Conservation (phyloP, 1,140 invertebrate species). For the Drosophila kohkoa region DNA sequence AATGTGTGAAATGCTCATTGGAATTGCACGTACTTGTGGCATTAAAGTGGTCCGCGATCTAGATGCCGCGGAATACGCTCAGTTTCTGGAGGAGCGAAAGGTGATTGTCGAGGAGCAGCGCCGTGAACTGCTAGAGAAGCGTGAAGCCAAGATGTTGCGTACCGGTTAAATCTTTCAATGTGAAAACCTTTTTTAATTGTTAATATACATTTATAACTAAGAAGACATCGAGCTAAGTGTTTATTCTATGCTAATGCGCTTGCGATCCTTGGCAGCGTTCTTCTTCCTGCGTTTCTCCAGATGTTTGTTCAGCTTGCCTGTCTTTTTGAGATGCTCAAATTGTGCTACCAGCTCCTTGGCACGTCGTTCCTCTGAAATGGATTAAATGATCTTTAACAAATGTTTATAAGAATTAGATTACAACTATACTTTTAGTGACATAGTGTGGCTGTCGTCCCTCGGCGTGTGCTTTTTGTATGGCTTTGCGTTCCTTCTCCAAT, state of each 20-base stretch:
- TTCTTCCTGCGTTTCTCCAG: conserved; percentile 91
- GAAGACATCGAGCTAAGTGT: conserved; percentile 19
- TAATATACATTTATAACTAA: conserved; percentile 74
- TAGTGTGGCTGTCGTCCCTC: conserved; percentile 89
- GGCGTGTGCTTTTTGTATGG: conserved; percentile 86
- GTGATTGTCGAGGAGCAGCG: conserved; percentile 90
- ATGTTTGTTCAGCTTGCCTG: conserved; percentile 90
- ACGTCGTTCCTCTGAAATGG: conserved; percentile 89
- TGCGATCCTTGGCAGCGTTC: conserved; percentile 86
- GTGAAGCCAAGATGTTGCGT: conserved; percentile 97
- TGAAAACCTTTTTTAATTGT: conserved; percentile 53
- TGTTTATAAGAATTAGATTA: not conserved
- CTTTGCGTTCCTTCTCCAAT: conserved; percentile 86
- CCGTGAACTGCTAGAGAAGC: conserved; percentile 92
- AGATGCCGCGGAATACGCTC: conserved; percentile 92
- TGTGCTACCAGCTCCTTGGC: conserved; percentile 89
- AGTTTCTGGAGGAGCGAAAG: conserved; percentile 93
- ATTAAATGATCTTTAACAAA: conserved; percentile 56
- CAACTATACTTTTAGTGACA: conserved; percentile 92
- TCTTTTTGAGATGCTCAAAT: conserved; percentile 90
- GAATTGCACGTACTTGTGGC: conserved; percentile 91
- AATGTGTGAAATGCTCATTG: conserved; percentile 92
- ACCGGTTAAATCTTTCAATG: conserved; percentile 86
- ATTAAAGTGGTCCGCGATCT: conserved; percentile 94
- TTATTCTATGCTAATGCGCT: conserved; percentile 82